Evolutionary conservation across 2,797 vertebrate species (phyloP).

Genomic region (Pelodytes ibericus): DNA sequence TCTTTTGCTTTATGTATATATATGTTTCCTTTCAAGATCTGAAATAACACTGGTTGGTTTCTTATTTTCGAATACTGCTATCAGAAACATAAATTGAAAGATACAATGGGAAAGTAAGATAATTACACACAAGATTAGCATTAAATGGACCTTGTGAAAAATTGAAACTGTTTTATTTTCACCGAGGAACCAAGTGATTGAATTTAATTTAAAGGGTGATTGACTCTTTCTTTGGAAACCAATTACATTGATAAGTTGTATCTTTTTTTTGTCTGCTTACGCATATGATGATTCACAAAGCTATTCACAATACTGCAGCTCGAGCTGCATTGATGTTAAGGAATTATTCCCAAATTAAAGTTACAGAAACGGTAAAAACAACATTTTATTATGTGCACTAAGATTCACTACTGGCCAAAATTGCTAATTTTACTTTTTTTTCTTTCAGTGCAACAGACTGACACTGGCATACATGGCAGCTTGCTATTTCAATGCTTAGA

Average conservation of each 20-base stretch:
- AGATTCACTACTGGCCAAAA: no score
- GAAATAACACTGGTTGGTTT: no score
- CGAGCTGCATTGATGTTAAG: not conserved
- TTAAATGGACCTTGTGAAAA: conserved; percentile 41
- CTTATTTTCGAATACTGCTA: conserved; percentile 2
- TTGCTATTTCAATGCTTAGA: no score
- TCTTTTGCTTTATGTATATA: no score
- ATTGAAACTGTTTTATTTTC: conserved; percentile 36
- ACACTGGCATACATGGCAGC: no score
- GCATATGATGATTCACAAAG: conserved; percentile 25
- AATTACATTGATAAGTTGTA: conserved; percentile 50
- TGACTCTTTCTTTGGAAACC: conserved; percentile 45
- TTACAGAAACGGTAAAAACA: not conserved
- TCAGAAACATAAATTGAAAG: conserved; percentile 33
- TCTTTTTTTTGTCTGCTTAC: conserved; percentile 31
- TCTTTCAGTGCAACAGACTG: no score
- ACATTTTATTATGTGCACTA: no score
- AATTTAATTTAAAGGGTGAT: conserved; percentile 53
- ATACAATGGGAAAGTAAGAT: conserved; percentile 44
- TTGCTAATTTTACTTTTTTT: no score
- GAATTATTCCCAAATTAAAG: not conserved
- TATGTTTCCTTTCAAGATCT: no score
- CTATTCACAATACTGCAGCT: conserved; percentile 3
- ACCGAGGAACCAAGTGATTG: conserved; percentile 44
- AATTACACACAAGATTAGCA: conserved; percentile 45